Evolutionary conservation across 1,140 invertebrate species (phyloP).

Genomic region (Nasonia vitripennis): DNA sequence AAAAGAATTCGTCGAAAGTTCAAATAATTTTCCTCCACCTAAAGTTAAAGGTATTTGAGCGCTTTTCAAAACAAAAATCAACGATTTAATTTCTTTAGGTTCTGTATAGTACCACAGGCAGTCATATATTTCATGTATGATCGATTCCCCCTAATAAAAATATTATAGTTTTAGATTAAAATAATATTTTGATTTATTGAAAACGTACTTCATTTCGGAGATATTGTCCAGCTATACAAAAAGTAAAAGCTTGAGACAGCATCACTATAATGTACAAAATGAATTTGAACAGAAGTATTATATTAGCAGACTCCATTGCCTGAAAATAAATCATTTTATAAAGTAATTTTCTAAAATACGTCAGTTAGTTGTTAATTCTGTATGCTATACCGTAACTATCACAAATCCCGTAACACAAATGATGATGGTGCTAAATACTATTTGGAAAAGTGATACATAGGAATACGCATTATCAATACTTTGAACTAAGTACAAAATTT

Average conservation of each 20-base stretch:
- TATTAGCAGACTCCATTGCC: neutral
- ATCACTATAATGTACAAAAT: conserved; percentile 20
- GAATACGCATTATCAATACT: conserved; percentile 12
- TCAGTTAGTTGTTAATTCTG: neutral
- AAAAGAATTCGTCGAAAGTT: conserved; percentile 24
- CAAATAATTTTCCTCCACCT: conserved; percentile 24
- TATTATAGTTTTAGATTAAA: neutral
- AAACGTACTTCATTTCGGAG: conserved; percentile 24
- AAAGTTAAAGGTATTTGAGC: conserved; percentile 34
- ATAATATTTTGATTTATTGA: neutral
- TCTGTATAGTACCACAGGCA: conserved; percentile 20
- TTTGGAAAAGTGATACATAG: conserved; percentile 19
- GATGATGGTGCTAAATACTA: conserved; percentile 8
- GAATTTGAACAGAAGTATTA: conserved; percentile 19
- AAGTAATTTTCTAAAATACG: neutral
- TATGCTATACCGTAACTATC: conserved; percentile 24
- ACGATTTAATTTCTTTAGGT: conserved; percentile 28
- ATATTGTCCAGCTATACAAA: conserved; percentile 35
- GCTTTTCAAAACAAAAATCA: conserved; percentile 10
- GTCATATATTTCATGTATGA: conserved; percentile 3
- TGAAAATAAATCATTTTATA: neutral
- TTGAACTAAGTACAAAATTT: conserved; percentile 14
- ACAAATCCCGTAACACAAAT: conserved; percentile 43
- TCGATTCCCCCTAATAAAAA: conserved; percentile 33
- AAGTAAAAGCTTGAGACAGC: conserved; percentile 29